Evolutionary conservation across 2,888 invertebrate genomes (phyloP).

Genomic region (Ptilodon capucinus): DNA sequence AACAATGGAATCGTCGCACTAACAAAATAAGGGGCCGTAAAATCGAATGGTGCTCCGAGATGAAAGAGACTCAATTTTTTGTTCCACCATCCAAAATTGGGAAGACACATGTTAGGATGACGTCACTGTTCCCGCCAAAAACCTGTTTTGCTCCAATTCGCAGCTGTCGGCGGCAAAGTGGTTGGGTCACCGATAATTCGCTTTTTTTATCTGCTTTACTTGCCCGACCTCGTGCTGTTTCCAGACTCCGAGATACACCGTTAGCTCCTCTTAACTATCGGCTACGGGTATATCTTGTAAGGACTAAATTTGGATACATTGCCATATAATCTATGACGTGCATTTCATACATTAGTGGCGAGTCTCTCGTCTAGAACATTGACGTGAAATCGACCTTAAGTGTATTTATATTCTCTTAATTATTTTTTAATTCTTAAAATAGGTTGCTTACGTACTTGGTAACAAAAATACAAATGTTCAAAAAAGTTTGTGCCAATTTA

Average conservation of each 20-base stretch:
- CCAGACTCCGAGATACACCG: constrained; percentile 69
- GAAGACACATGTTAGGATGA: constrained; percentile 71
- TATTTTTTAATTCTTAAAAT: too few species aligned
- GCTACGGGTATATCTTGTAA: constrained; percentile 31
- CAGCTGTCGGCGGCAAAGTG: constrained; percentile 74
- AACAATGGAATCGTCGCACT: constrained; percentile 18
- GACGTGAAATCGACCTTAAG: too few species aligned
- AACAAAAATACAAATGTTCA: too few species aligned
- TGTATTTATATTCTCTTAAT: too few species aligned
- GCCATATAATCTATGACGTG: too few species aligned
- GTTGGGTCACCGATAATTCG: constrained; percentile 60
- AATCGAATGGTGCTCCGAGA: constrained; percentile 53
- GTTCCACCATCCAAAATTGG: constrained; percentile 50
- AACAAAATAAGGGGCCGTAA: constrained; percentile 54
- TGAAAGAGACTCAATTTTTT: constrained; percentile 63
- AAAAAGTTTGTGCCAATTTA: too few species aligned
- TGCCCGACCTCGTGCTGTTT: constrained; percentile 47
- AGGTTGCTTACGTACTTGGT: too few species aligned
- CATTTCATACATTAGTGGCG: too few species aligned
- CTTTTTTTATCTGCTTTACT: constrained; percentile 50
- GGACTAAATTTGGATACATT: background rate
- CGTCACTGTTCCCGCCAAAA: constrained; percentile 70
- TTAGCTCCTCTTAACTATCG: constrained; percentile 59
- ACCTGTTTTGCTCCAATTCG: constrained; percentile 79
- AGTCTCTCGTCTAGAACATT: too few species aligned